A percentile compares a stretch with the other conserved stretches of the same genome.
Conservation (phyloP, 1,140 invertebrate species). For the Drosophila orena region DNA sequence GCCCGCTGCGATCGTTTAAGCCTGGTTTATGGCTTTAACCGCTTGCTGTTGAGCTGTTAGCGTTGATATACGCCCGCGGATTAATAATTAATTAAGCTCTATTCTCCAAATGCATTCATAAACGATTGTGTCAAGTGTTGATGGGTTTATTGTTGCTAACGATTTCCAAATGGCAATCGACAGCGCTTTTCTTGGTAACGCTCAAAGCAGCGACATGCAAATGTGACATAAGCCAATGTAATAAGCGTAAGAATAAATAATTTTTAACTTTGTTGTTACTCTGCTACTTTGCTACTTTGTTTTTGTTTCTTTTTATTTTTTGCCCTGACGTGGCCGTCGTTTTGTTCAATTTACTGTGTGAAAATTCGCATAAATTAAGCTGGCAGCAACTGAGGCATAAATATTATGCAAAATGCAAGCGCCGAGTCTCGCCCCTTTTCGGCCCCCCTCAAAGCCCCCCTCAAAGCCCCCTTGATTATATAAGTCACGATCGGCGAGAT, state of each 20-base stretch:
- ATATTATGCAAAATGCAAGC: conserved; percentile 79
- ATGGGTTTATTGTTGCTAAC: conserved; percentile 70
- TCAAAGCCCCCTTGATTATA: conserved; percentile 37
- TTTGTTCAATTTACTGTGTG: conserved; percentile 83
- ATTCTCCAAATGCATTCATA: conserved; percentile 74
- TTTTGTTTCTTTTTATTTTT: neutral
- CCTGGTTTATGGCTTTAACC: conserved; percentile 35
- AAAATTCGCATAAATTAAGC: conserved; percentile 80
- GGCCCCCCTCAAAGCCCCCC: too few species aligned
- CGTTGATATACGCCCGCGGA: conserved; percentile 74
- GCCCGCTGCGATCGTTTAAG: conserved; percentile 43
- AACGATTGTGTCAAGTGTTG: conserved; percentile 81
- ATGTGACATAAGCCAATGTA: conserved; percentile 70
- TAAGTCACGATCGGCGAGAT: conserved; percentile 75
- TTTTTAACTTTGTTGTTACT: conserved; percentile 42
- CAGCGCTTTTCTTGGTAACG: conserved; percentile 41
- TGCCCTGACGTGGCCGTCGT: conserved; percentile 57
- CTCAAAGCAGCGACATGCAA: conserved; percentile 55
- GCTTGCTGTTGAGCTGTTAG: conserved; percentile 36
- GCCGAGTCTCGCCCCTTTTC: conserved; percentile 21
- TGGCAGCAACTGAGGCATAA: conserved; percentile 66
- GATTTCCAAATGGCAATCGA: conserved; percentile 50
- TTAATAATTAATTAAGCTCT: conserved; percentile 78
- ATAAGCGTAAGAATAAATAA: conserved; percentile 81
- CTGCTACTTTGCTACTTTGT: neutral